Conservation (phyloP, 2,888 invertebrate genomes). For the Drosophila anceps region DNA sequence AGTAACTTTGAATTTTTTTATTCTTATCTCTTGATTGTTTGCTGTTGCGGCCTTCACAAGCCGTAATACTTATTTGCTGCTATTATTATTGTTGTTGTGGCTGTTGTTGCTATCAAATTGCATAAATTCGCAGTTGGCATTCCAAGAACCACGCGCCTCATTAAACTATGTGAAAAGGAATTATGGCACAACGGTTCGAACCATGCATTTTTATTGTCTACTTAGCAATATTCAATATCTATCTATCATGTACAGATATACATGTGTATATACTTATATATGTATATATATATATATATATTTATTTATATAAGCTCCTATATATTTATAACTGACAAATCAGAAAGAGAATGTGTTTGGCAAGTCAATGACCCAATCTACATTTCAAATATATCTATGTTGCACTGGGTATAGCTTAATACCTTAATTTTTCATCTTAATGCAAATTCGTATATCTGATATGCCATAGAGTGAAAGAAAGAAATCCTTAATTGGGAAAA, state of each 20-base stretch:
- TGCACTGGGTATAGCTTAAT: no score
- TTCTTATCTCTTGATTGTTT: slow-evolving; percentile 40
- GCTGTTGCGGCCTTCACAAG: slow-evolving; percentile 9
- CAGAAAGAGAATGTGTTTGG: neutral
- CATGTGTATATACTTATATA: neutral
- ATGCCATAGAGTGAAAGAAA: no score
- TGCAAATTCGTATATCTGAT: neutral
- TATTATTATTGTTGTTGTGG: slow-evolving; percentile 1
- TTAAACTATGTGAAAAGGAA: slow-evolving; percentile 30
- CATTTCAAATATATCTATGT: neutral
- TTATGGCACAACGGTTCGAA: slow-evolving; percentile 34
- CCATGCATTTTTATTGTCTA: slow-evolving; percentile 59
- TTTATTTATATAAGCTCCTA: neutral
- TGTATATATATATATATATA: neutral
- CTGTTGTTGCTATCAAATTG: slow-evolving; percentile 29
- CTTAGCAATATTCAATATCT: slow-evolving; percentile 27
- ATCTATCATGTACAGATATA: neutral
- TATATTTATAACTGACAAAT: neutral
- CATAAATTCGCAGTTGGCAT: slow-evolving; percentile 56
- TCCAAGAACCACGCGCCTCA: slow-evolving; percentile 35
- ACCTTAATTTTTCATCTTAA: neutral
- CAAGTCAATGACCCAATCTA: slow-evolving; percentile 48
- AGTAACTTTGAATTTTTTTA: neutral
- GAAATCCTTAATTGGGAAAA: no score
- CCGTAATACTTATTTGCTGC: neutral